Conservation (phyloP, 30 jellyfish, hydroid and myxozoan genomes). For the Hydractinia echinata region DNA sequence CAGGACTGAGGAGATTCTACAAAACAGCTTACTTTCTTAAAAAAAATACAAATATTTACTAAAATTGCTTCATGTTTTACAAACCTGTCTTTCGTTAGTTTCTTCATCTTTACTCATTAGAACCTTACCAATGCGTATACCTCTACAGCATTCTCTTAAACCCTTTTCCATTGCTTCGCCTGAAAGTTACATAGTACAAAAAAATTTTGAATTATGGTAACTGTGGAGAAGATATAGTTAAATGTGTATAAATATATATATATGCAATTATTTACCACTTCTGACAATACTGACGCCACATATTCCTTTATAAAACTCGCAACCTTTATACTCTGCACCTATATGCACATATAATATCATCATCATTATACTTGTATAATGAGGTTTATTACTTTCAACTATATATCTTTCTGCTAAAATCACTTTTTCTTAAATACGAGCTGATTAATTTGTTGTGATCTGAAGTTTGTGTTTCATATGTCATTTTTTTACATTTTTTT, state of each 20-base stretch:
- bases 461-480: background rate
- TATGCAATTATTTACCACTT: slow-evolving; percentile 57
- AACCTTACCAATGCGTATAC: slow-evolving; percentile 84
- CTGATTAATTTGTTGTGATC: background rate
- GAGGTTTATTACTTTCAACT: too few species aligned
- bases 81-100: slow-evolving; percentile 31
- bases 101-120: slow-evolving; percentile 78
- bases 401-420: too few species aligned
- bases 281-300: slow-evolving; percentile 98
- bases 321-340: slow-evolving; percentile 84
- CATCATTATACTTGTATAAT: background rate
- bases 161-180: slow-evolving; percentile 99
- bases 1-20: too few species aligned
- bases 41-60: background rate
- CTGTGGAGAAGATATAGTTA: too few species aligned
- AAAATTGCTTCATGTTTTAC: background rate
- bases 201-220: too few species aligned
- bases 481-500: too few species aligned
- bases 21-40: too few species aligned
- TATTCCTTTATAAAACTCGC: slow-evolving; percentile 78
- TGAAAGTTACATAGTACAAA: background rate
- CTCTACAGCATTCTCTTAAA: slow-evolving; percentile 85
- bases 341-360: background rate
- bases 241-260: background rate
- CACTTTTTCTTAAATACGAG: too few species aligned